Evolutionary conservation across 1,140 invertebrate genomes (phyloP), one percentile per base, ranked within the genome.

Genomic region (Lordiphosa collinella): DNA sequence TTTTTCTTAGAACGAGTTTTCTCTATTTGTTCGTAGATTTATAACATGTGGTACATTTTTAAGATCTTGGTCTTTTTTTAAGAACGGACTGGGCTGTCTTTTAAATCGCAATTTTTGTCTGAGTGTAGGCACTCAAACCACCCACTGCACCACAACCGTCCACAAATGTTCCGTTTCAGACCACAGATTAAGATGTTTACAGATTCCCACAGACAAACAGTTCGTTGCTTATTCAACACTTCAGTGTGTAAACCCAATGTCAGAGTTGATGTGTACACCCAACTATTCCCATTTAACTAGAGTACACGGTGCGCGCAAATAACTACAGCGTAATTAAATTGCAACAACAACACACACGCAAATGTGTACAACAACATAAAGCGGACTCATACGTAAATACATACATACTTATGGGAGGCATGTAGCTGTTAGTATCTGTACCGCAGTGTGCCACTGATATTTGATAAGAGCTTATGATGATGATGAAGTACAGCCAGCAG

Each of bases 401-500:
- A 12, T 43, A 4, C 43, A 5, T 16, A 43, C 22, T 32, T n/a
- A 13, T 16, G 34, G 7, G 29, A 38, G 32, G 25, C 50, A 32
- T 22, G 34, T 46, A 14, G 25, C 46, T 25, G 22, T 40, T 22
- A 69, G 40, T 72, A 14, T 72, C 29, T 55, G 56, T 56, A 34
- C 22, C 53, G 44, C 57, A 55, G 67, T 82, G 61, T 75, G 71
- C 61, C 43, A 37, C 76, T 75, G 72, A 71, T 80, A 75, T 72
- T 74, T 68, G 76, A 82, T 80, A 80, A 82, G 54, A 57, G 76
- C 66, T 82, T 66, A 82, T 82, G 60, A 63, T 54, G 51, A 79
- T 80, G 76, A 50, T 58, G 22, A 57, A 61, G 55, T 68, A 50
- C 35, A 43, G 13, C 43, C 16, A 8, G n/a, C n/a, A n/a, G n/a